Evolutionary conservation across 2,113 vertebrate genomes (phyloP).

Genomic region (Nycticebus coucang): DNA sequence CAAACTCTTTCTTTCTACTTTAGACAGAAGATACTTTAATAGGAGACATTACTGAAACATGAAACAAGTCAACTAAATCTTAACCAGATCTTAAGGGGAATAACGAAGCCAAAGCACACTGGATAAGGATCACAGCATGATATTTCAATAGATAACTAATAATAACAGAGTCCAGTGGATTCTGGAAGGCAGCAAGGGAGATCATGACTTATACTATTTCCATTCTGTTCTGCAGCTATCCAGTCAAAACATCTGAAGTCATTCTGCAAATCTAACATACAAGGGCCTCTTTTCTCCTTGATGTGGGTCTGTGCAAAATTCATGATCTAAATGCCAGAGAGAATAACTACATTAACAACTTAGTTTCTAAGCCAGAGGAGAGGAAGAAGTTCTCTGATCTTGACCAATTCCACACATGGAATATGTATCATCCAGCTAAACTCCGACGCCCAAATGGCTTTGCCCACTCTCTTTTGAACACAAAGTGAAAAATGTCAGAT

Average conservation of each 20-base stretch:
- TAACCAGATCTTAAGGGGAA: background rate
- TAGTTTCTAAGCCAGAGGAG: constrained; percentile 41
- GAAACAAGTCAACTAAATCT: background rate
- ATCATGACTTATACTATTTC: background rate
- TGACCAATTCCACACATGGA: constrained; percentile 43
- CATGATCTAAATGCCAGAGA: constrained; percentile 47
- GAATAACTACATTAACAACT: constrained; percentile 50
- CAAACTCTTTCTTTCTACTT: constrained; percentile 25
- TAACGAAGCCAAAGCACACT: background rate
- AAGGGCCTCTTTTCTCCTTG: constrained; percentile 49
- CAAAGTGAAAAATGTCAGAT: background rate
- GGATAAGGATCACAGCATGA: background rate
- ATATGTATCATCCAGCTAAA: constrained; percentile 12
- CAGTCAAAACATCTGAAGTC: constrained; percentile 55
- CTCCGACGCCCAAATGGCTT: background rate
- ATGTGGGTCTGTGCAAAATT: constrained; percentile 52
- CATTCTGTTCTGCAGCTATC: background rate
- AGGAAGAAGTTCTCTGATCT: constrained; percentile 32
- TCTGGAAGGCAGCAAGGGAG: background rate
- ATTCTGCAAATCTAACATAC: constrained; percentile 26
- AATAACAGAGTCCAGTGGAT: background rate
- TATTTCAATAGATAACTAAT: background rate
- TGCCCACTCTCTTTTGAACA: background rate
- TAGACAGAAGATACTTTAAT: background rate
- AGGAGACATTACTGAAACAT: background rate